A percentile compares a stretch with the other conserved stretches of the same genome.
Evolutionary conservation across 2,888 invertebrate species (phyloP).

Genomic region (Bugulina stolonifera): DNA sequence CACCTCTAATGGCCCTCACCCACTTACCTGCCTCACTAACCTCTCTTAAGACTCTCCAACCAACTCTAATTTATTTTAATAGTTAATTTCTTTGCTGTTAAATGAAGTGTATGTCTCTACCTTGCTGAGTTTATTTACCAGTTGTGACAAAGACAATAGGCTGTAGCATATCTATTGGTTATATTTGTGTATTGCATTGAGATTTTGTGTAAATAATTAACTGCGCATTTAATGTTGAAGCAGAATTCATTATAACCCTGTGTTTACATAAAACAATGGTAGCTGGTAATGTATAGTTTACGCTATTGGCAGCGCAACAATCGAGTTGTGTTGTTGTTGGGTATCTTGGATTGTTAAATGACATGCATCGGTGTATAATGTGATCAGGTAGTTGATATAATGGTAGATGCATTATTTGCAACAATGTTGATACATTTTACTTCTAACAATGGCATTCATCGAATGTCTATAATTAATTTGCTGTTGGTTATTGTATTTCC

Average conservation of each 20-base stretch:
- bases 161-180: not conserved
- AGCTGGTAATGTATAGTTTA: not conserved
- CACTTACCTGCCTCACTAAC: too few relatives aligned
- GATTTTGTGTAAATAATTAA: not conserved
- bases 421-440: conserved; percentile 11
- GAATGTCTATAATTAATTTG: conserved; percentile 12
- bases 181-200: not conserved
- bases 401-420: conserved; percentile 1
- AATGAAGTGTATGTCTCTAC: not conserved
- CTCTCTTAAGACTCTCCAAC: too few relatives aligned
- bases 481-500: not conserved
- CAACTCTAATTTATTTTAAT: too few relatives aligned
- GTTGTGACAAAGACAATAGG: not conserved
- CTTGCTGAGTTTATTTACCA: too few relatives aligned
- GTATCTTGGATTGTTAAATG: not conserved
- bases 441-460: not conserved
- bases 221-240: too few relatives aligned
- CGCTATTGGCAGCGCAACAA: not conserved
- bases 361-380: not conserved
- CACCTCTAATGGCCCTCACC: too few relatives aligned
- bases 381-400: not conserved
- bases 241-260: too few relatives aligned
- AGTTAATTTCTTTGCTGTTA: not conserved
- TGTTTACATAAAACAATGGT: not conserved
- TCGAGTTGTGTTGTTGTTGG: not conserved